phyloP scores from a whole-genome alignment of 2,888 invertebrate species.

The Theretra japonica region DNA sequence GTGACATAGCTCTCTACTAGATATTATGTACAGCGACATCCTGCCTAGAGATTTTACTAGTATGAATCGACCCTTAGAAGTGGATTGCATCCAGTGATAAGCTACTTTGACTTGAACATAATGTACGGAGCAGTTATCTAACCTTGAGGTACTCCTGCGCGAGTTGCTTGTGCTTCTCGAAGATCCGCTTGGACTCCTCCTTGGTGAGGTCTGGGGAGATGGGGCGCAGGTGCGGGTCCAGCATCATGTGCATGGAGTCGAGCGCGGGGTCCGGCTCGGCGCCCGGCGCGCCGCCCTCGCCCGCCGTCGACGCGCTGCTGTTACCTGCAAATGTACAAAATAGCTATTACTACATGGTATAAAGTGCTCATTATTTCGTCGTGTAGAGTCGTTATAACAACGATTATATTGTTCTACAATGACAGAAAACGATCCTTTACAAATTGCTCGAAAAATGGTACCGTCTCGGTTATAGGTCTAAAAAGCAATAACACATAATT shows the following conservation, averaged over 20 bases:
- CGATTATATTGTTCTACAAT: too few species aligned
- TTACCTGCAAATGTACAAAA: constrained; percentile 63
- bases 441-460: too few species aligned
- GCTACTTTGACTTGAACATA: too few species aligned
- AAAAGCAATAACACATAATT: too few species aligned
- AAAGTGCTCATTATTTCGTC: neutral
- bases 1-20: too few species aligned
- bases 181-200: constrained; percentile 92
- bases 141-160: constrained; percentile 95
- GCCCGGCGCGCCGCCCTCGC: constrained; percentile 67
- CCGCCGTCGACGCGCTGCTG: constrained; percentile 71
- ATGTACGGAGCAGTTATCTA: neutral
- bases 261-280: constrained; percentile 84
- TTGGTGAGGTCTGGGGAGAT: constrained; percentile 91
- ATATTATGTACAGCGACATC: too few species aligned
- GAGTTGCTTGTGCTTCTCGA: constrained; percentile 94
- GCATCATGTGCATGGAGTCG: constrained; percentile 89
- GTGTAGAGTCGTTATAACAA: too few species aligned
- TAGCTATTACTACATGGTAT: neutral
- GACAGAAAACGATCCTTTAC: too few species aligned
- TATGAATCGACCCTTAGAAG: too few species aligned
- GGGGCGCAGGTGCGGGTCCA: constrained; percentile 93
- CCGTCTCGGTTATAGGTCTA: too few species aligned
- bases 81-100: too few species aligned
- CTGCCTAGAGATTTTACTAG: too few species aligned